Percentiles rank a stretch among this genome's conserved stretches.
phyloP scores from a whole-genome alignment of 2,113 vertebrate genomes.

The Spheniscus mendiculus region DNA sequence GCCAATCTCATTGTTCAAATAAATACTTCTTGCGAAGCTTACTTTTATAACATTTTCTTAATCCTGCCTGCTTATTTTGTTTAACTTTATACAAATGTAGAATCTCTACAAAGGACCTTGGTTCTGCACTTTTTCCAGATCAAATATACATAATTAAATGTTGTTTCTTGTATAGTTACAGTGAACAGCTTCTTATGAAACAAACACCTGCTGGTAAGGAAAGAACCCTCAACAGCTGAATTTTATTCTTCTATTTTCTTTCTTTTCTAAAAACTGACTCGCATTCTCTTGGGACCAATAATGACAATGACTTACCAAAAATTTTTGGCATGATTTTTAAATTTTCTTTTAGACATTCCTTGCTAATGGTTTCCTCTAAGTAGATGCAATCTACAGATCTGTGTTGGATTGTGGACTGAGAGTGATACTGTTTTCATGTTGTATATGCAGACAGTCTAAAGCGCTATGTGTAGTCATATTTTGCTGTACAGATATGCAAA shows the following conservation, averaged over 20 bases:
- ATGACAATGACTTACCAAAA: background rate
- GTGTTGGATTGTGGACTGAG: background rate
- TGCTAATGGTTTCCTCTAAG: background rate
- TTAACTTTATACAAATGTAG: constrained; percentile 38
- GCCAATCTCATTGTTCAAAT: constrained; percentile 58
- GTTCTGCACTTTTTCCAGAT: constrained; percentile 8
- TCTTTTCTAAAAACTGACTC: background rate
- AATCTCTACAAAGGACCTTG: background rate
- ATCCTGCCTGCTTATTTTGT: constrained; percentile 54
- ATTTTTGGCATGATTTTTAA: background rate
- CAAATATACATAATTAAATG: constrained; percentile 5
- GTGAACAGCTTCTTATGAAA: background rate
- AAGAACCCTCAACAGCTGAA: background rate
- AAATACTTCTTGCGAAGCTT: constrained; percentile 53
- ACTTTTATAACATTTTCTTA: constrained; percentile 55
- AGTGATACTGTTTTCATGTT: background rate
- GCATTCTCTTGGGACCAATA: background rate
- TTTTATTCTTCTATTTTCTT: background rate
- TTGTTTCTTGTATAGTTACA: background rate
- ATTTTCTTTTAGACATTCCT: background rate
- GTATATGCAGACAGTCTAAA: background rate
- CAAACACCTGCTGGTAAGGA: background rate
- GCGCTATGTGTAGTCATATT: background rate
- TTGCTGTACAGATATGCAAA: background rate
- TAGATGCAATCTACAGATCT: background rate